These are phyloP conservation scores for Thamnophis sirtalis DNA, from an alignment of 2,113 vertebrate genomes.

Conservation along the genomic window DNA sequence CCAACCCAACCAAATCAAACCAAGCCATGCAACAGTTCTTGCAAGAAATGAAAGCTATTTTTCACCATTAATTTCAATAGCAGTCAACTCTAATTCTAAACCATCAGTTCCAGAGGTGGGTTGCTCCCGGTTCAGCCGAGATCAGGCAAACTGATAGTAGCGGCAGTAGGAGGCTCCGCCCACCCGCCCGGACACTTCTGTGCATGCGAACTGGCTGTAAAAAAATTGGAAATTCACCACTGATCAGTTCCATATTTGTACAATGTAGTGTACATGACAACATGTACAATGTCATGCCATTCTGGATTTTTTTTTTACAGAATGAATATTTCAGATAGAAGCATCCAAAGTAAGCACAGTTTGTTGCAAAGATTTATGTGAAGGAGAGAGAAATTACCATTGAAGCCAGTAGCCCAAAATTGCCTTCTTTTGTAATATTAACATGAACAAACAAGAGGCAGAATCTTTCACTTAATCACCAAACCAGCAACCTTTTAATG, in stretches of 20 bases:
- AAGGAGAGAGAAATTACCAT: constrained; percentile 18
- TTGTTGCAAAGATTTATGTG: constrained; percentile 36
- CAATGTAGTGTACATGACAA: neutral
- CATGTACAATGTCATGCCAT: neutral
- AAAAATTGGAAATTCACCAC: no score
- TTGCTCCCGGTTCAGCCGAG: no score
- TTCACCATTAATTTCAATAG: constrained; percentile 45
- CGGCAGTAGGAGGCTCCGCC: no score
- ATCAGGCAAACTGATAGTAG: no score
- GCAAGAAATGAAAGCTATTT: constrained; percentile 20
- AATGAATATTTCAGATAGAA: constrained; percentile 50
- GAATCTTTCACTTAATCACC: neutral
- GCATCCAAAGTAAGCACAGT: constrained; percentile 36
- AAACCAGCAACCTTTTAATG: constrained; percentile 22
- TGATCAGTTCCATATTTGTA: neutral
- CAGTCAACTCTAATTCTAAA: constrained; percentile 32
- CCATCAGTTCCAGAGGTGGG: neutral
- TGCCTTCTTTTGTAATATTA: constrained; percentile 6
- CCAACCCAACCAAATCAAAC: neutral
- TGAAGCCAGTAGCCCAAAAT: constrained; percentile 3
- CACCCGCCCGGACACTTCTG: no score
- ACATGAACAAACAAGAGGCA: constrained; percentile 35
- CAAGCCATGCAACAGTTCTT: neutral
- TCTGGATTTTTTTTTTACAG: neutral
- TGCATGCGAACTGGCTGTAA: no score